Conservation (phyloP, 2,113 vertebrate genomes). For the Microtus montanus region DNA sequence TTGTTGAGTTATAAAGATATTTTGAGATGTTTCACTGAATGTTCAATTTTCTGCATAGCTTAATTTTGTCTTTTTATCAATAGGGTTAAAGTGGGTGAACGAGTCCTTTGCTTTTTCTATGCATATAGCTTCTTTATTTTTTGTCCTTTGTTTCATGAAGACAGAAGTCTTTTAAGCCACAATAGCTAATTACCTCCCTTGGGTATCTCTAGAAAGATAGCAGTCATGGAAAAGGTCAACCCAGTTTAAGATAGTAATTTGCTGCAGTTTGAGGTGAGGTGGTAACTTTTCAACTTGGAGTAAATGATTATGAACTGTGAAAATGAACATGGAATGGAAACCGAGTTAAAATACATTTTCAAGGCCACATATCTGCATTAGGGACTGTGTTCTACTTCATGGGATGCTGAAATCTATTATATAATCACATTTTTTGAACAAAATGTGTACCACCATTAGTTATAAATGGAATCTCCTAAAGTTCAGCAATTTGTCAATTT, state of each 20-base stretch:
- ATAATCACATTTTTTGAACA: background rate
- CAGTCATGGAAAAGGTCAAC: conserved; percentile 29
- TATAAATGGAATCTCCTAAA: background rate
- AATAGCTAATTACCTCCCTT: conserved; percentile 61
- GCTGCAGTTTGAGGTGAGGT: conserved; percentile 1
- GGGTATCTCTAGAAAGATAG: conserved; percentile 36
- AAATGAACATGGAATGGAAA: background rate
- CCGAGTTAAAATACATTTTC: too few relatives aligned
- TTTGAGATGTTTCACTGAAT: conserved; percentile 28
- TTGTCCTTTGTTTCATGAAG: background rate
- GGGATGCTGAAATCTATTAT: background rate
- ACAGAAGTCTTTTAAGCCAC: conserved; percentile 45
- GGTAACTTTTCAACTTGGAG: conserved; percentile 29
- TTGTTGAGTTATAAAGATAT: background rate
- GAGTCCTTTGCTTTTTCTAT: background rate
- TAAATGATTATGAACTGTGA: background rate
- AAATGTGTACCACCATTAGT: background rate
- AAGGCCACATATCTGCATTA: background rate
- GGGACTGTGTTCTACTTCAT: background rate
- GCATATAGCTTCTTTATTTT: background rate
- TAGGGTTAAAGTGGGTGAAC: conserved; percentile 7
- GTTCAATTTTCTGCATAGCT: background rate
- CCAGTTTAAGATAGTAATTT: conserved; percentile 41
- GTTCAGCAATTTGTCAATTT: conserved; percentile 5
- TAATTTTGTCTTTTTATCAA: conserved; percentile 41